A percentile compares a stretch with the other conserved stretches of the same genome.
These are phyloP conservation scores for Melanotus villosus DNA, from an alignment of 2,888 invertebrate genomes.

Conservation along the genomic window DNA sequence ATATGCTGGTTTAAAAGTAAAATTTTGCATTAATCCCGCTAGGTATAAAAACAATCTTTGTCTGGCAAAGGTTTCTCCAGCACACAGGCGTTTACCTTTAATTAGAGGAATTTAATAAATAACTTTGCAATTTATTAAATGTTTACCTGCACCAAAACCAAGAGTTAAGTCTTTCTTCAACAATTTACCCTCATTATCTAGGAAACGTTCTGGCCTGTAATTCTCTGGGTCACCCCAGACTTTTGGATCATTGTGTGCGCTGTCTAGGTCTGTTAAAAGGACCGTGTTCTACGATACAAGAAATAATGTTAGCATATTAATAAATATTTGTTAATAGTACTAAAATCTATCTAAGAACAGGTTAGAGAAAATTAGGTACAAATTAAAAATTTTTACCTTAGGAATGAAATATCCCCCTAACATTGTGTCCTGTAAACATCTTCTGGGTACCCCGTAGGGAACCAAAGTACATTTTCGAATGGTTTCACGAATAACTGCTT, in stretches of 20 bases:
- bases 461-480: conserved; percentile 64
- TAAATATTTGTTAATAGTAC: too few relatives aligned
- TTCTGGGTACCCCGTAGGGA: conserved; percentile 65
- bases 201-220: conserved; percentile 78
- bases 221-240: conserved; percentile 77
- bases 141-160: conserved; percentile 77
- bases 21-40: conserved; percentile 76
- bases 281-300: conserved; percentile 41
- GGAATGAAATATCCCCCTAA: conserved; percentile 81
- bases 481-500: conserved; percentile 66
- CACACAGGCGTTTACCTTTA: conserved; percentile 77
- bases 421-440: conserved; percentile 77
- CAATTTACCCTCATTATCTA: conserved; percentile 72
- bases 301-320: background rate
- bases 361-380: too few relatives aligned
- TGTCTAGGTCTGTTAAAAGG: conserved; percentile 65
- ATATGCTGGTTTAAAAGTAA: conserved; percentile 59
- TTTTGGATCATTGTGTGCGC: conserved; percentile 71
- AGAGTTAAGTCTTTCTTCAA: conserved; percentile 73
- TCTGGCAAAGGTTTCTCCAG: conserved; percentile 80
- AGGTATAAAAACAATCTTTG: conserved; percentile 76
- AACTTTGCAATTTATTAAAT: too few relatives aligned
- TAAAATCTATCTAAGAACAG: too few relatives aligned
- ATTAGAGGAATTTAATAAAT: too few relatives aligned
- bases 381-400: too few relatives aligned